Evolutionary conservation across 2,888 invertebrate genomes (phyloP).

Genomic region (Tigriopus californicus): DNA sequence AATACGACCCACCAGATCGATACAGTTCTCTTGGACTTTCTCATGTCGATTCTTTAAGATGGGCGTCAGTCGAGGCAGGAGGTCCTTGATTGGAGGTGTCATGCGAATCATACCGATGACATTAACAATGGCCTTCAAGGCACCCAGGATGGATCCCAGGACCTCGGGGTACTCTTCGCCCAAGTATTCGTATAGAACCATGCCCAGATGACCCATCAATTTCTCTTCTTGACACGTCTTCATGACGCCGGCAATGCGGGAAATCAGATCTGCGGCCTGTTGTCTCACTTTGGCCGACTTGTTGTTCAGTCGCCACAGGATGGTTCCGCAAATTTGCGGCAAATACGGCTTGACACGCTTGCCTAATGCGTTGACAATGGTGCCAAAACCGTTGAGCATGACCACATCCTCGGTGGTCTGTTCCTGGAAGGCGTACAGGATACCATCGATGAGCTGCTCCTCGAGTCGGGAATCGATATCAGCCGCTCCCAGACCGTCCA

Average conservation of each 20-base stretch:
- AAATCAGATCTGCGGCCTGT: constrained; percentile 97
- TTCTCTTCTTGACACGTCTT: constrained; percentile 99
- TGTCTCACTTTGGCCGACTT: constrained; percentile 97
- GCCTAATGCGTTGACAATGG: constrained; percentile 90
- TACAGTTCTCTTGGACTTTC: constrained; percentile 81
- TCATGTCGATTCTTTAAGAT: constrained; percentile 88
- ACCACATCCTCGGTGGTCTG: constrained; percentile 58
- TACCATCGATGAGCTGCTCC: constrained; percentile 97
- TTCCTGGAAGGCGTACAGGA: constrained; percentile 72
- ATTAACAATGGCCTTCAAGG: constrained; percentile 96
- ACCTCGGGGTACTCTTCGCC: constrained; percentile 99
- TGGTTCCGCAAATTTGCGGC: constrained; percentile 99
- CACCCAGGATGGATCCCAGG: constrained; percentile 89
- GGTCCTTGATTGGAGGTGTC: constrained; percentile 98
- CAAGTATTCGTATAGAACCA: constrained; percentile 93
- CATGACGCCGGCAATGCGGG: constrained; percentile 96
- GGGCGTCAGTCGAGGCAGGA: constrained; percentile 85
- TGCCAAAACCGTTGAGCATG: constrained; percentile 98
- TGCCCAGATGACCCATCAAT: constrained; percentile 97
- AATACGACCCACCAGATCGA: constrained; percentile 90
- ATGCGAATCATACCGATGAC: constrained; percentile 99
- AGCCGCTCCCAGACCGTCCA: constrained; percentile 89
- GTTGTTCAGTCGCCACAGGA: constrained; percentile 96
- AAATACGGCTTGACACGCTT: constrained; percentile 95
- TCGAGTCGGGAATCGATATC: constrained; percentile 95